Evolutionary conservation across 2,888 invertebrate genomes (phyloP).

Genomic region (Hecatera dysodea): DNA sequence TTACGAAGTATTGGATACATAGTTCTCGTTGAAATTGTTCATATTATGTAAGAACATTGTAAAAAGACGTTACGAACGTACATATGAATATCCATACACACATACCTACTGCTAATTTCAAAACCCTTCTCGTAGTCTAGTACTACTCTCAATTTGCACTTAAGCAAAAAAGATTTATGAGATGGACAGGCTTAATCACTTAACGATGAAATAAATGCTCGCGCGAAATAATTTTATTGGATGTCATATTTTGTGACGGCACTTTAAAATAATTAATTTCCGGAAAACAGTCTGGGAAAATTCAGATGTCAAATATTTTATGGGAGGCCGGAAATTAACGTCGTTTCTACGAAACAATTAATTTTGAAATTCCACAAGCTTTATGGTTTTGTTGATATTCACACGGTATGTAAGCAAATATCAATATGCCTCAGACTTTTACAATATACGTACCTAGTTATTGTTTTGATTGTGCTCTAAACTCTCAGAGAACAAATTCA

Average conservation of each 20-base stretch:
- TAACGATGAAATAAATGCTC: background rate
- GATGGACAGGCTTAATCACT: conserved; percentile 1
- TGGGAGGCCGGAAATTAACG: conserved; percentile 41
- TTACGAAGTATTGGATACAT: too few relatives aligned
- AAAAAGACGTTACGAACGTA: too few relatives aligned
- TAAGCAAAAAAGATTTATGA: background rate
- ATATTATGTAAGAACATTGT: too few relatives aligned
- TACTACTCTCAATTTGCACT: background rate
- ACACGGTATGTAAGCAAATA: background rate
- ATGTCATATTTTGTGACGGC: background rate
- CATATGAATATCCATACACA: background rate
- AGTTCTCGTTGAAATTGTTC: too few relatives aligned
- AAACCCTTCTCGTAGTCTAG: background rate
- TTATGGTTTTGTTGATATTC: conserved; percentile 17
- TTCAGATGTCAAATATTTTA: conserved; percentile 35
- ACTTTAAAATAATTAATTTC: conserved; percentile 40
- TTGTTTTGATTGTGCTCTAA: background rate
- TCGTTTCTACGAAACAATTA: conserved; percentile 34
- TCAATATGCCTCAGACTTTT: too few relatives aligned
- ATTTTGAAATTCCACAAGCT: background rate
- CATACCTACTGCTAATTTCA: background rate
- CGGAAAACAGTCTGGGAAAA: conserved; percentile 19
- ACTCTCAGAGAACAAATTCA: background rate
- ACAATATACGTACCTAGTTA: too few relatives aligned
- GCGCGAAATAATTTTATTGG: background rate